phyloP scores from a whole-genome alignment of 2,888 invertebrate genomes.

The Ennomos quercinarius region DNA sequence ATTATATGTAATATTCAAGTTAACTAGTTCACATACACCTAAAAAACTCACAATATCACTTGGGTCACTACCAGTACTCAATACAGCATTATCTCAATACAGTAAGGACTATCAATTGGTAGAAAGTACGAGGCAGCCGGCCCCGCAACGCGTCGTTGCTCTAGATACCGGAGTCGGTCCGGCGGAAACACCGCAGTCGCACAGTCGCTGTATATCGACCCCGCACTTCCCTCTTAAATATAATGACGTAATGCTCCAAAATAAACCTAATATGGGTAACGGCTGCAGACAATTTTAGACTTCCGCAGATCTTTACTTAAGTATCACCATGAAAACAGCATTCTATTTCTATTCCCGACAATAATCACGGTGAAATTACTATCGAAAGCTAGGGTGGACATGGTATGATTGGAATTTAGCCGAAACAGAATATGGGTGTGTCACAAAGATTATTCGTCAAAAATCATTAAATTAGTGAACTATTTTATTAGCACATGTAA shows the following conservation, averaged over 20 bases:
- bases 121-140: conserved; percentile 27
- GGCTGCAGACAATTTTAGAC: conserved; percentile 52
- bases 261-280: conserved; percentile 81
- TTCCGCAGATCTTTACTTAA: conserved; percentile 46
- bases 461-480: background rate
- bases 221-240: conserved; percentile 54
- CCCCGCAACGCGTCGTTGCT: conserved; percentile 30
- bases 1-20: no score
- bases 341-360: conserved; percentile 33
- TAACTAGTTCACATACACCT: background rate
- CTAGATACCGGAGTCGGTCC: conserved; percentile 43
- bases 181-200: conserved; percentile 48
- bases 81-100: conserved; percentile 38
- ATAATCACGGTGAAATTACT: conserved; percentile 36
- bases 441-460: conserved; percentile 53
- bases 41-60: background rate
- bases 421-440: conserved; percentile 72
- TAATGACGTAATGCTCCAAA: conserved; percentile 84
- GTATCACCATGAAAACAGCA: conserved; percentile 6
- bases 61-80: conserved; percentile 42
- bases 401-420: conserved; percentile 50
- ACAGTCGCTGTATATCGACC: conserved; percentile 43
- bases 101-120: conserved; percentile 21
- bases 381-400: conserved; percentile 40
- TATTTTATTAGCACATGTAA: conserved; percentile 3